Conservation (phyloP, 2,113 vertebrate genomes). For the Pyrgilauda ruficollis region DNA sequence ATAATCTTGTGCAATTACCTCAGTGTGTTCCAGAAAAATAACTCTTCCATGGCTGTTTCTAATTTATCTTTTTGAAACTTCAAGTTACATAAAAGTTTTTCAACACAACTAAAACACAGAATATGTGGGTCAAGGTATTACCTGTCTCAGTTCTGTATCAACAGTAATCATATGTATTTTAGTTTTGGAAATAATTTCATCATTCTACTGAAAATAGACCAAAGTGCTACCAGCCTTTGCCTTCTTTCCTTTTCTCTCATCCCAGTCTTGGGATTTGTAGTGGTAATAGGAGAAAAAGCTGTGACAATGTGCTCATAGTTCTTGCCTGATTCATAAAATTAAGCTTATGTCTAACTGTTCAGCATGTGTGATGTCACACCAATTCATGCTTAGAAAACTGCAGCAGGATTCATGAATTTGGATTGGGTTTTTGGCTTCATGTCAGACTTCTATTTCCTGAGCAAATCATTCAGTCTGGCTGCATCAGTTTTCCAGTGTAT, state of each 20-base stretch:
- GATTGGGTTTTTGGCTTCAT: not conserved
- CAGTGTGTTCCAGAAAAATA: constrained; percentile 46
- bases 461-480: not conserved
- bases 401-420: not conserved
- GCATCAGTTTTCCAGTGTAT: not conserved
- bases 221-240: not conserved
- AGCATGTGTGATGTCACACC: not conserved
- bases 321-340: not conserved
- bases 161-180: not conserved
- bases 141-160: not conserved
- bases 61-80: constrained; percentile 7
- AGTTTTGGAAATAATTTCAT: not conserved
- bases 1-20: constrained; percentile 33
- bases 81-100: not conserved
- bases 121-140: not conserved
- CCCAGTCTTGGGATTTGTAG: not conserved
- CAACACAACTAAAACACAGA: not conserved
- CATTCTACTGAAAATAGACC: not conserved
- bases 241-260: not conserved
- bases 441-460: not conserved
- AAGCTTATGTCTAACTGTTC: not conserved
- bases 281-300: not conserved
- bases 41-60: constrained; percentile 2
- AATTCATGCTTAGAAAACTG: not conserved
- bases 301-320: not conserved